phyloP scores from a whole-genome alignment of 2,113 vertebrate genomes.

The Prinia subflava region DNA sequence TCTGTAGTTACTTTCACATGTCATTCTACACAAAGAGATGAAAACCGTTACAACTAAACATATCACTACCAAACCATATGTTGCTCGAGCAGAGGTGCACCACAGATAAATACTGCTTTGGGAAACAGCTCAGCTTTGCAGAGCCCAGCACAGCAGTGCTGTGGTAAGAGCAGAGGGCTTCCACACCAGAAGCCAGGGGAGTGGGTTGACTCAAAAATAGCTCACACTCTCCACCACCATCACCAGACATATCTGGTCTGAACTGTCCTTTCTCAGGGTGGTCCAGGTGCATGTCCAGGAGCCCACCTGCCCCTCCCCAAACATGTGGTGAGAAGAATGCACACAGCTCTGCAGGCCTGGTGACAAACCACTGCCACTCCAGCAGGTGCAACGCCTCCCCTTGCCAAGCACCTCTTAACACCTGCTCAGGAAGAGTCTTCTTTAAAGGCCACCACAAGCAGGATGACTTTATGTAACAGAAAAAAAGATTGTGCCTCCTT shows the following conservation, averaged over 20 bases:
- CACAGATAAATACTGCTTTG: not conserved
- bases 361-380: not conserved
- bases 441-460: not conserved
- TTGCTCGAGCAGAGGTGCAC: not conserved
- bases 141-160: not conserved
- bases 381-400: not conserved
- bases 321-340: fast-evolving
- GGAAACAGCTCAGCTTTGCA: not conserved
- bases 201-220: not conserved
- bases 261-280: not conserved
- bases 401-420: not conserved
- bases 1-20: not conserved
- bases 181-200: fast-evolving
- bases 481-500: not conserved
- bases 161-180: not conserved
- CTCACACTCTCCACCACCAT: not conserved
- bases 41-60: not conserved
- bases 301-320: not conserved
- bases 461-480: not conserved
- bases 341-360: not conserved
- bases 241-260: not conserved
- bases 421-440: not conserved
- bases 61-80: not conserved
- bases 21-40: not conserved
- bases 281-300: not conserved